These are phyloP conservation scores for Catocala fraxini DNA, from an alignment of 2,888 invertebrate species.

Conservation along the genomic window DNA sequence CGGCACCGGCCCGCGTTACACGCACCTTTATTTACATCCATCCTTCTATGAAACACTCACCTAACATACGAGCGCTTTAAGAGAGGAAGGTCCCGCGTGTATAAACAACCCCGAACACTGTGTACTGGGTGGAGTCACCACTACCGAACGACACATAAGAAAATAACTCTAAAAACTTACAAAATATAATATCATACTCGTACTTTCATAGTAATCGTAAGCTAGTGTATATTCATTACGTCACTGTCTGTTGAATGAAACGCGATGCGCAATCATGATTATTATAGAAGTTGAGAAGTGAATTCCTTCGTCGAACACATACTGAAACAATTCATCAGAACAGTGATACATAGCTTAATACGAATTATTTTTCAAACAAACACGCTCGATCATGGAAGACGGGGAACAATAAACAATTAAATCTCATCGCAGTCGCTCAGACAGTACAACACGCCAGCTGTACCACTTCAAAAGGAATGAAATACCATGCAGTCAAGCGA, in stretches of 20 bases:
- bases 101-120: slow-evolving; percentile 62
- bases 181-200: slow-evolving; percentile 13
- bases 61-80: slow-evolving; percentile 65
- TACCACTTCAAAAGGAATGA: slow-evolving; percentile 62
- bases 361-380: slow-evolving; percentile 58
- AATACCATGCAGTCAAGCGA: slow-evolving; percentile 50
- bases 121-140: slow-evolving; percentile 57
- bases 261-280: slow-evolving; percentile 6
- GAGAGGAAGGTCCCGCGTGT: slow-evolving; percentile 68
- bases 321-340: slow-evolving; percentile 34
- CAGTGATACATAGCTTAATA: neutral
- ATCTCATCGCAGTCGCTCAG: slow-evolving; percentile 61
- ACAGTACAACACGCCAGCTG: slow-evolving; percentile 57
- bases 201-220: slow-evolving; percentile 6
- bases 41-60: slow-evolving; percentile 72
- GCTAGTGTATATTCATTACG: slow-evolving; percentile 9
- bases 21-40: slow-evolving; percentile 82
- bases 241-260: slow-evolving; percentile 16
- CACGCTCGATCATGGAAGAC: slow-evolving; percentile 56
- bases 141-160: too few species aligned
- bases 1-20: slow-evolving; percentile 54
- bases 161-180: slow-evolving; percentile 20
- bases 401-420: slow-evolving; percentile 73
- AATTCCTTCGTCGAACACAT: slow-evolving; percentile 27
- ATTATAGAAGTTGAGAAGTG: slow-evolving; percentile 5